These are phyloP conservation scores for Epizoanthus rinbou DNA, from an alignment of 92 coral and sea anemone species.

Conservation along the genomic window DNA sequence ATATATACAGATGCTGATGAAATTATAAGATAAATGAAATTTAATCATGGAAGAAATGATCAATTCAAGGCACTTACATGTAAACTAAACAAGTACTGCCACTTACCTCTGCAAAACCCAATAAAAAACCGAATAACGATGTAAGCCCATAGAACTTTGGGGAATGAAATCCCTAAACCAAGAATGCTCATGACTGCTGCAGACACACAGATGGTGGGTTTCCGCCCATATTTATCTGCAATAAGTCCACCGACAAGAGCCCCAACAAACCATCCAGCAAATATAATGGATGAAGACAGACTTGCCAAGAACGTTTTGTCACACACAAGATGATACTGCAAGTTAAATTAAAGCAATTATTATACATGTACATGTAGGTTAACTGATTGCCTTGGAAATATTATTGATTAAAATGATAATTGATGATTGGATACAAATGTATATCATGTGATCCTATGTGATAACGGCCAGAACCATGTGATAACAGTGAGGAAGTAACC, in stretches of 20 bases:
- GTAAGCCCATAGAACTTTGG: conserved; percentile 59
- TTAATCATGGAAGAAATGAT: no score
- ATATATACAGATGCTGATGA: no score
- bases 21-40: no score
- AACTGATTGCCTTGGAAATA: no score
- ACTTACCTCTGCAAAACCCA: conserved; percentile 72
- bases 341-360: background rate
- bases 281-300: conserved; percentile 56
- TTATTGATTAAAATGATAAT: no score
- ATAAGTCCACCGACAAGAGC: conserved; percentile 65
- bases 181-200: conserved; percentile 60
- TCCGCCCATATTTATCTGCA: conserved; percentile 74
- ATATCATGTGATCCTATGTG: no score
- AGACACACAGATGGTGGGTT: conserved; percentile 55
- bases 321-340: conserved; percentile 74
- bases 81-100: background rate
- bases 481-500: no score
- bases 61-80: no score
- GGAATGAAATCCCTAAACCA: conserved; percentile 62
- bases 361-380: no score
- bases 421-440: no score
- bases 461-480: no score
- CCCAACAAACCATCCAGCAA: conserved; percentile 66
- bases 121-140: conserved; percentile 58
- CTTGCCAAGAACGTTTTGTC: conserved; percentile 62